These are phyloP conservation scores for Xiphophorus maculatus DNA, from an alignment of 2,113 vertebrate species.

Conservation along the genomic window DNA sequence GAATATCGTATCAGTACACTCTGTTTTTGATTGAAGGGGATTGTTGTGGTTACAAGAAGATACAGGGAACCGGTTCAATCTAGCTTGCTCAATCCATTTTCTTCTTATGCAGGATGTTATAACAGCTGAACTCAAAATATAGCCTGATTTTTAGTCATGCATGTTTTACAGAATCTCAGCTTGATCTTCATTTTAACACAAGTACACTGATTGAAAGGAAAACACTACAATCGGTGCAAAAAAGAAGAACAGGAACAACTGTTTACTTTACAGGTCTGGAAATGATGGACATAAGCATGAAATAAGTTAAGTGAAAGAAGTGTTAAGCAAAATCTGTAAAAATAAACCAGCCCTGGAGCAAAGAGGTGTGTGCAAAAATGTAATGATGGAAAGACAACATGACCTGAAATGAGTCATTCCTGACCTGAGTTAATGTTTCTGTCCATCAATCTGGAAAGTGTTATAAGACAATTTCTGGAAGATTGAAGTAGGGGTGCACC, in stretches of 20 bases:
- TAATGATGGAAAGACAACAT: no score
- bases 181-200: not conserved
- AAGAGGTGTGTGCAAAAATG: no score
- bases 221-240: not conserved
- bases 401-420: no score
- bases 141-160: not conserved
- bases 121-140: not conserved
- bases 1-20: no score
- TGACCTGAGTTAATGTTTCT: no score
- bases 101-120: not conserved
- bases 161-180: not conserved
- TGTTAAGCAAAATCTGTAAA: no score
- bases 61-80: not conserved
- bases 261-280: not conserved
- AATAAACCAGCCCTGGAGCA: no score
- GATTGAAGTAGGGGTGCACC: no score
- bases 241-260: not conserved
- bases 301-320: no score
- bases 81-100: not conserved
- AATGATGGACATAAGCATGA: not conserved
- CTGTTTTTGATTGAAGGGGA: not conserved
- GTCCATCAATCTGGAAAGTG: no score
- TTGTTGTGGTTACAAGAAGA: not conserved
- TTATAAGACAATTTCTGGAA: no score
- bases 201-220: not conserved